Evolutionary conservation across 2,113 vertebrate genomes (phyloP).

Genomic region (Chloropsis hardwickii): DNA sequence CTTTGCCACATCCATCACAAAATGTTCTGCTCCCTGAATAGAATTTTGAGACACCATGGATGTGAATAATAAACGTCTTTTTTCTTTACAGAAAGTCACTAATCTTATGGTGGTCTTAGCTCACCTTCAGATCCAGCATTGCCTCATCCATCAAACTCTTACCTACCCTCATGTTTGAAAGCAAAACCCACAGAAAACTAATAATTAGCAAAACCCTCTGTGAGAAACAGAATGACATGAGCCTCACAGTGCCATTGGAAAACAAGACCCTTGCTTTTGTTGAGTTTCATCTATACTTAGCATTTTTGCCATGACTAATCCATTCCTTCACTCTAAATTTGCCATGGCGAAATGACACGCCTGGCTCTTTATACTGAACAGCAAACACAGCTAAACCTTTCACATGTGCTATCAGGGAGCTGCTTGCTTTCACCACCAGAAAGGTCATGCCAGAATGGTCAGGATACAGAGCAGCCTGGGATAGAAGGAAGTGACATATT

Average conservation of each 20-base stretch:
- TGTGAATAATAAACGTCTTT: neutral
- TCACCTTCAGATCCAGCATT: neutral
- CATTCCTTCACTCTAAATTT: constrained; percentile 31
- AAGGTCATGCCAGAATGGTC: constrained; percentile 23
- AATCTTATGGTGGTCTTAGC: neutral
- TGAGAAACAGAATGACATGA: neutral
- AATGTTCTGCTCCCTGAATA: neutral
- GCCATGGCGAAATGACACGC: neutral
- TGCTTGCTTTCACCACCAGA: constrained; percentile 27
- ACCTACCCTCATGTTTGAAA: neutral
- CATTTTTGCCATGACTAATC: constrained; percentile 44
- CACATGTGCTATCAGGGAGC: neutral
- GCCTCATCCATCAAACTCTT: neutral
- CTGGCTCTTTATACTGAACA: neutral
- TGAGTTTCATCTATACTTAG: neutral
- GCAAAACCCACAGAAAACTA: neutral
- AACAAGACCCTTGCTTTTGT: neutral
- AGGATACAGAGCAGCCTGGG: neutral
- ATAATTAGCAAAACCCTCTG: neutral
- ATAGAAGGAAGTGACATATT: neutral
- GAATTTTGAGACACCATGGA: neutral
- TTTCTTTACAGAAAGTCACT: neutral
- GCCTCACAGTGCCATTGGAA: neutral
- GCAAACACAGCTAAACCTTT: constrained; percentile 20
- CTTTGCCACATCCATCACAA: neutral